phyloP scores from a whole-genome alignment of 2,797 vertebrate genomes.

The Zalophus californianus region DNA sequence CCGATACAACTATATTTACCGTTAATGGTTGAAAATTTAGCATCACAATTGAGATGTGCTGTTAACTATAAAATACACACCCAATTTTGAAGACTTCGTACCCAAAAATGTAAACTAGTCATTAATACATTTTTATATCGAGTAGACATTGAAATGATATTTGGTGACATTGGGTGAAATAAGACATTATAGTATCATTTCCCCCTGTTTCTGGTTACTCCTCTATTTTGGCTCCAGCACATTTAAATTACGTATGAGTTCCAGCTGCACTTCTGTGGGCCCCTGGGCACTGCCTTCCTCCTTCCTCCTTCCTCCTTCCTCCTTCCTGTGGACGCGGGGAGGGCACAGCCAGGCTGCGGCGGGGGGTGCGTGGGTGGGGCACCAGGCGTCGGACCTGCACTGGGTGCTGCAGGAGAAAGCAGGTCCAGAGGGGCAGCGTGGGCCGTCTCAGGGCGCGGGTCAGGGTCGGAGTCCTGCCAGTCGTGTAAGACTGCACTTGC shows the following conservation, averaged over 20 bases:
- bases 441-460: not conserved
- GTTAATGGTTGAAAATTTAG: not conserved
- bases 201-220: not conserved
- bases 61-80: not conserved
- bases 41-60: not conserved
- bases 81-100: not conserved
- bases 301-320: too few species aligned
- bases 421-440: not conserved
- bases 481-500: not conserved
- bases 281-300: not conserved
- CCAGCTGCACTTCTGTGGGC: not conserved
- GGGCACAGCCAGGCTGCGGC: not conserved
- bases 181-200: fast-evolving
- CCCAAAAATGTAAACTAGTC: not conserved
- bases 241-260: not conserved
- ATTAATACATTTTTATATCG: not conserved
- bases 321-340: not conserved
- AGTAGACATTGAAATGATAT: not conserved
- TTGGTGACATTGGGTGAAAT: not conserved
- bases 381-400: not conserved
- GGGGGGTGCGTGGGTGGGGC: not conserved
- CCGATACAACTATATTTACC: not conserved
- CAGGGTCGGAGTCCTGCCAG: not conserved
- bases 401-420: not conserved
- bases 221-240: too few species aligned